phyloP scores from a whole-genome alignment of 2,888 invertebrate genomes.

The Augochlorella aurata region DNA sequence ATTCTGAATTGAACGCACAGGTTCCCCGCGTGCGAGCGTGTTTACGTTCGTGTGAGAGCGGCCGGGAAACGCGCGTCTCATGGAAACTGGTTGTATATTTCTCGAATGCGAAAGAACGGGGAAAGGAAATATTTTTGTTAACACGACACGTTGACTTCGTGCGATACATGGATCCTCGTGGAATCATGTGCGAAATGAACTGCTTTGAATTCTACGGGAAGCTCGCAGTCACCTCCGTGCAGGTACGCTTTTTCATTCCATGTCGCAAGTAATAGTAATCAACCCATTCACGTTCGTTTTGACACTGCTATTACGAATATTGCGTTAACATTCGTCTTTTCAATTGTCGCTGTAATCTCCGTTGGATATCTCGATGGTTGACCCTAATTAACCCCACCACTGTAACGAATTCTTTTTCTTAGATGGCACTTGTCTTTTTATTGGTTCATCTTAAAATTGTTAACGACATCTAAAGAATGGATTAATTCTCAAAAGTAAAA shows the following conservation, averaged over 20 bases:
- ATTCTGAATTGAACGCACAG: background rate
- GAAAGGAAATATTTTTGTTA: constrained; percentile 25
- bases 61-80: background rate
- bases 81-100: constrained; percentile 9
- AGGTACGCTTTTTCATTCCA: background rate
- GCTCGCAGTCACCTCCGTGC: background rate
- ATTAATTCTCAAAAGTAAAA: too few relatives aligned
- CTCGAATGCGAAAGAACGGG: background rate
- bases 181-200: background rate
- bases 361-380: background rate
- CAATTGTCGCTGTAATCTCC: background rate
- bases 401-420: background rate
- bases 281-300: background rate
- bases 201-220: constrained; percentile 1
- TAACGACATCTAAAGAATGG: too few relatives aligned
- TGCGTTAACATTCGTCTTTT: background rate
- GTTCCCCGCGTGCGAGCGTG: background rate
- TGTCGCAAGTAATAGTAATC: background rate
- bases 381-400: background rate
- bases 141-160: constrained; percentile 10
- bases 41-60: constrained; percentile 3
- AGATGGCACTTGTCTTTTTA: background rate
- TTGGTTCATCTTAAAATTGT: background rate
- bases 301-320: constrained; percentile 1
- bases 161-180: background rate